phyloP scores from a whole-genome alignment of 2,797 vertebrate species.

The Acipenser ruthenus region DNA sequence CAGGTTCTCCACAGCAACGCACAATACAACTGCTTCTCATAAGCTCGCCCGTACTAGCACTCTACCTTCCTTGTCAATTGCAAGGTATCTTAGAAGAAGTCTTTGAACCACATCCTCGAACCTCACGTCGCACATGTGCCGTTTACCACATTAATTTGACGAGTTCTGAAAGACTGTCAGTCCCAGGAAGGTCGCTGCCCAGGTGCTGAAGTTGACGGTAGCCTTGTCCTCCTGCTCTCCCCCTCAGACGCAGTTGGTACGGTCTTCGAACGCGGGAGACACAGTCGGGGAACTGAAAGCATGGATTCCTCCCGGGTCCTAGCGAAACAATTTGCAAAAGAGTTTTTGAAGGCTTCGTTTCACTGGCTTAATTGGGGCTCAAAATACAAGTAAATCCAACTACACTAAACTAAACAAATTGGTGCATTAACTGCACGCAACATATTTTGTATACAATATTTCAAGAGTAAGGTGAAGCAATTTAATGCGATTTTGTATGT shows the following conservation, averaged over 20 bases:
- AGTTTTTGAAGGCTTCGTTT: too few relatives aligned
- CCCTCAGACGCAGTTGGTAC: conserved; percentile 34
- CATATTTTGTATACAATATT: too few relatives aligned
- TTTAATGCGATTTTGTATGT: too few relatives aligned
- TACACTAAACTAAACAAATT: too few relatives aligned
- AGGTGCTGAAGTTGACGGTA: conserved; percentile 29
- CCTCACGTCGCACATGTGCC: conserved; percentile 15
- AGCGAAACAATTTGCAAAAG: not conserved
- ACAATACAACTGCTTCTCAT: conserved; percentile 2
- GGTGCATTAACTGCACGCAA: too few relatives aligned
- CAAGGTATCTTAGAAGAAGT: conserved; percentile 15
- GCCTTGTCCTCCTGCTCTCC: conserved; percentile 19
- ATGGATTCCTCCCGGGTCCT: conserved; percentile 24
- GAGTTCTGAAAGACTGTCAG: conserved; percentile 15
- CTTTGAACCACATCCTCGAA: conserved; percentile 9
- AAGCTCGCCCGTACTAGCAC: not conserved
- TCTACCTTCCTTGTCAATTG: conserved; percentile 3
- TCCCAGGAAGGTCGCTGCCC: conserved; percentile 31
- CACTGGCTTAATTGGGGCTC: too few relatives aligned
- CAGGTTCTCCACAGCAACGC: conserved; percentile 16
- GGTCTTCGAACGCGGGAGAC: conserved; percentile 27
- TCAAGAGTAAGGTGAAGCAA: too few relatives aligned
- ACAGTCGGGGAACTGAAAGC: conserved; percentile 14
- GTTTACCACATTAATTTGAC: conserved; percentile 33
- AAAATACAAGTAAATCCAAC: too few relatives aligned